Conservation (phyloP, 2,797 vertebrate genomes). For the Rhinella marina region DNA sequence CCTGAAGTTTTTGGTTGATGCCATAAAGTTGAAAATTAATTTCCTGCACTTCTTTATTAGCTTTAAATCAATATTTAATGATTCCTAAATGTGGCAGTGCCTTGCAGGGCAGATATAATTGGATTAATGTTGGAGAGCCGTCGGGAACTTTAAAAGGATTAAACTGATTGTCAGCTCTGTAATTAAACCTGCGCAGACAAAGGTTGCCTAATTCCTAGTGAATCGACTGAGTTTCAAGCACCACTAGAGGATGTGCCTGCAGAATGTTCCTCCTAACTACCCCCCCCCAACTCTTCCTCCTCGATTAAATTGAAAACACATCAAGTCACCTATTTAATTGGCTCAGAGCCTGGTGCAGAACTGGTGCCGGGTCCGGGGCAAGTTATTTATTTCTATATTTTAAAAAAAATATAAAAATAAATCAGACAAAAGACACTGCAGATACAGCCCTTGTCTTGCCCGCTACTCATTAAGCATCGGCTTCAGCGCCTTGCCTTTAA, state of each 20-base stretch:
- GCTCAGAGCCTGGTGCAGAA: conserved; percentile 49
- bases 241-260: conserved; percentile 65
- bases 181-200: conserved; percentile 90
- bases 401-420: conserved; percentile 42
- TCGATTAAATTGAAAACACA: conserved; percentile 51
- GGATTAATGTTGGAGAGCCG: conserved; percentile 91
- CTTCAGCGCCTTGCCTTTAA: conserved; percentile 68
- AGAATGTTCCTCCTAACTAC: conserved; percentile 65
- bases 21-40: conserved; percentile 68
- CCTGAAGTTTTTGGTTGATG: neutral
- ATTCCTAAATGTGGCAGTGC: conserved; percentile 81
- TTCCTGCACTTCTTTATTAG: conserved; percentile 79
- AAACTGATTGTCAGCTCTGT: conserved; percentile 93
- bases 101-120: conserved; percentile 95
- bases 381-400: neutral
- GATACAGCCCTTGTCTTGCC: conserved; percentile 66
- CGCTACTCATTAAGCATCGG: conserved; percentile 63
- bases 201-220: conserved; percentile 65
- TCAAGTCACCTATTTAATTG: conserved; percentile 54
- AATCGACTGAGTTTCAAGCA: conserved; percentile 72
- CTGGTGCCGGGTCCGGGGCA: conserved; percentile 61
- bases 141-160: conserved; percentile 94
- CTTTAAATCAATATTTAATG: conserved; percentile 86
- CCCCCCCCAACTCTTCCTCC: conserved; percentile 62
- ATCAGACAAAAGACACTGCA: conserved; percentile 61